Percentiles rank a stretch among this genome's conserved stretches.
phyloP scores from a whole-genome alignment of 2,888 invertebrate genomes.

The Drosophila paramelanica region DNA sequence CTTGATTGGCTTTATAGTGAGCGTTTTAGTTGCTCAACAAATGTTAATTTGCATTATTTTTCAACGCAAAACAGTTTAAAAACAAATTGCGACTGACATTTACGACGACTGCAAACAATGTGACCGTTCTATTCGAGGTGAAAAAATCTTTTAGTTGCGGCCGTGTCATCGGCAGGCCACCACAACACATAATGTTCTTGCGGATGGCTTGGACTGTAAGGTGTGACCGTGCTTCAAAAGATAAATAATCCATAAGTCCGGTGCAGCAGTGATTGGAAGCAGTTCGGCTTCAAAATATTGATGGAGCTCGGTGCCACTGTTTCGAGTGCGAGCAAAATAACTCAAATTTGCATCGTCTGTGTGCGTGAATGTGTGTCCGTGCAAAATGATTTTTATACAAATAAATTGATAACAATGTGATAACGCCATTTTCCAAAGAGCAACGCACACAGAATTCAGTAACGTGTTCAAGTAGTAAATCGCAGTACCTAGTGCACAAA shows the following conservation, averaged over 20 bases:
- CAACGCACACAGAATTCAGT: neutral
- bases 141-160: conserved; percentile 5
- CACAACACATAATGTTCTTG: conserved; percentile 18
- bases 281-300: conserved; percentile 13
- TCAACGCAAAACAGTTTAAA: conserved; percentile 49
- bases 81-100: conserved; percentile 63
- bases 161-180: conserved; percentile 21
- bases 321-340: conserved; percentile 56
- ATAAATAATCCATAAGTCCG: neutral
- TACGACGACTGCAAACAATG: conserved; percentile 58
- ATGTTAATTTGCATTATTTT: conserved; percentile 20
- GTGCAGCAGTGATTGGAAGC: neutral
- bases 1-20: conserved; percentile 11
- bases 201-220: conserved; percentile 8
- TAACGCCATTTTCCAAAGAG: conserved; percentile 8
- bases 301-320: conserved; percentile 22
- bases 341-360: conserved; percentile 53
- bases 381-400: conserved; percentile 36
- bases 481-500: conserved; percentile 10
- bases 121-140: conserved; percentile 17
- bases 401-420: conserved; percentile 37
- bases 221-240: conserved; percentile 16
- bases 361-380: conserved; percentile 36
- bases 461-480: neutral
- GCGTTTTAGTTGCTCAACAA: conserved; percentile 8